Conservation (phyloP, 2,797 vertebrate species). For the Typhlichthys subterraneus region DNA sequence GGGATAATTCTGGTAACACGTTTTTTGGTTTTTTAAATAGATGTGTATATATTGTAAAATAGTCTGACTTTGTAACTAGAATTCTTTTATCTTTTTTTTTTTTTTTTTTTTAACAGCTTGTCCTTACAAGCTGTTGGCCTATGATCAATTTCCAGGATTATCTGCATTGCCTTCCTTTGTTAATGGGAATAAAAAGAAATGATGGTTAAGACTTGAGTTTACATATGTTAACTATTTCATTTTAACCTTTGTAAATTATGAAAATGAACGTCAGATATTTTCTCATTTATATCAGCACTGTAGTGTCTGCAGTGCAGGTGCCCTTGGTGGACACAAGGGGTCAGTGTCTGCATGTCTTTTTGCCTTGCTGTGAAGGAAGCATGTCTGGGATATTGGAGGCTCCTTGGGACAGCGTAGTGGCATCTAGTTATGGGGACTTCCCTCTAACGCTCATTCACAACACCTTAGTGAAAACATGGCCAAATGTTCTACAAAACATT, state of each 20-base stretch:
- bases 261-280: too few species aligned
- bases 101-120: constrained; percentile 51
- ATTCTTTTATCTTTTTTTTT: constrained; percentile 51
- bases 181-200: constrained; percentile 76
- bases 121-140: constrained; percentile 27
- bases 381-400: constrained; percentile 7
- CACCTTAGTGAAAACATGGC: constrained; percentile 11
- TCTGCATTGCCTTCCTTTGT: constrained; percentile 67
- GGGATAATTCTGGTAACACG: constrained; percentile 18
- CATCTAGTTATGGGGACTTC: constrained; percentile 22
- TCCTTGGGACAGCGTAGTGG: constrained; percentile 11
- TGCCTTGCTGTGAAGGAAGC: not conserved
- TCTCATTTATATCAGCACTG: too few species aligned
- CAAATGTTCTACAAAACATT: constrained; percentile 13
- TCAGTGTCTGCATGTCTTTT: constrained; percentile 43
- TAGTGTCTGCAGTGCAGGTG: not conserved
- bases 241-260: too few species aligned
- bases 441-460: constrained; percentile 28
- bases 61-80: constrained; percentile 53
- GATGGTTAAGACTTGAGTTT: constrained; percentile 39
- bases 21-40: constrained; percentile 54
- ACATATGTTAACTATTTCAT: constrained; percentile 17
- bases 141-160: constrained; percentile 68
- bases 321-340: constrained; percentile 56
- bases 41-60: constrained; percentile 77